Evolutionary conservation across 2,888 invertebrate species (phyloP).

Genomic region (Lobophora halterata): DNA sequence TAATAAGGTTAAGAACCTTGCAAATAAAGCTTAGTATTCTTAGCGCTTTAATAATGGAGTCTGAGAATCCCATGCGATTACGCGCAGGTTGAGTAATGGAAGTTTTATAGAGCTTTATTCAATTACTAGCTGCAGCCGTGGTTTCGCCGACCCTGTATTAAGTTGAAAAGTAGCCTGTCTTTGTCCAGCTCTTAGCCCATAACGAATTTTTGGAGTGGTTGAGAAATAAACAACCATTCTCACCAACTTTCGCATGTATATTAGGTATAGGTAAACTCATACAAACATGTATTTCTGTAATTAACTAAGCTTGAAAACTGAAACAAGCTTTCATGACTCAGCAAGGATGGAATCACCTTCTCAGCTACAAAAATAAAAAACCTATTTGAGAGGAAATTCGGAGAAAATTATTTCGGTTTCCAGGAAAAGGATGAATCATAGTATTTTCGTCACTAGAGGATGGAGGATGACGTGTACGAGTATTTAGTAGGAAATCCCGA

Average conservation of each 20-base stretch:
- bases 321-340: too few species aligned
- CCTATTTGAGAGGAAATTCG: conserved; percentile 9
- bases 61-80: conserved; percentile 13
- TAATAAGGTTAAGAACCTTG: conserved; percentile 22
- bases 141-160: too few species aligned
- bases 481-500: conserved; percentile 26
- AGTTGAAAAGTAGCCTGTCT: too few species aligned
- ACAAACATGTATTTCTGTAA: too few species aligned
- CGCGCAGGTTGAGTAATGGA: conserved; percentile 11
- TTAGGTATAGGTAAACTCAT: too few species aligned
- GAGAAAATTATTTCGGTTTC: conserved; percentile 13
- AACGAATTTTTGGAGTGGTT: too few species aligned
- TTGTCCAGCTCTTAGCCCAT: too few species aligned
- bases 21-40: conserved; percentile 18
- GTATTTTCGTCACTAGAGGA: conserved; percentile 18
- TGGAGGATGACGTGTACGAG: conserved; percentile 25
- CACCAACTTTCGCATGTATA: too few species aligned
- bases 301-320: too few species aligned
- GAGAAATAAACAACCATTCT: too few species aligned
- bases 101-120: conserved; percentile 5
- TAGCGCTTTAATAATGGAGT: conserved; percentile 16
- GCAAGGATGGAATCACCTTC: too few species aligned
- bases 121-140: too few species aligned
- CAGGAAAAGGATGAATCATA: conserved; percentile 25
- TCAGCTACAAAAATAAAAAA: conserved; percentile 3